phyloP scores from a whole-genome alignment of 2,888 invertebrate species.

The Lasius platythorax region DNA sequence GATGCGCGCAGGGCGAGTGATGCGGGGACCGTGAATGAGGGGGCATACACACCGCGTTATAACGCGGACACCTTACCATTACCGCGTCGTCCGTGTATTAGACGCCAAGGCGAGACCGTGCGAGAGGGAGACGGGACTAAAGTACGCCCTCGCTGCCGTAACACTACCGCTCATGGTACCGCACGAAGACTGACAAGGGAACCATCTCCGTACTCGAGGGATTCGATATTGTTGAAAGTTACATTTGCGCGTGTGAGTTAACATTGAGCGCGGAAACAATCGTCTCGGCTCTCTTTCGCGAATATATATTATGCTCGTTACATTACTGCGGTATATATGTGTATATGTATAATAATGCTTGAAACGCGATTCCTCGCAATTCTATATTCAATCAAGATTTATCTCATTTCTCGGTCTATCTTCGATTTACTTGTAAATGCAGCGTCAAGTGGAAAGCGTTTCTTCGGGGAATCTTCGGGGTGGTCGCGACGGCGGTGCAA shows the following conservation, averaged over 20 bases:
- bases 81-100: slow-evolving; percentile 76
- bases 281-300: background rate
- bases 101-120: slow-evolving; percentile 53
- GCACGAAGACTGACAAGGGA: slow-evolving; percentile 14
- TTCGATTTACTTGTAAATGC: background rate
- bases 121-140: slow-evolving; percentile 45
- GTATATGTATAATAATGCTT: background rate
- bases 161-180: slow-evolving; percentile 2
- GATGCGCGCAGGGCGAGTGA: slow-evolving; percentile 52
- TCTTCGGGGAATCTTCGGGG: background rate
- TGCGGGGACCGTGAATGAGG: slow-evolving; percentile 56
- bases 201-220: slow-evolving; percentile 8
- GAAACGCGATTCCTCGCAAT: background rate
- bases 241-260: slow-evolving; percentile 4
- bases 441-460: background rate
- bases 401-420: background rate
- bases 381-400: background rate
- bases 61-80: slow-evolving; percentile 81
- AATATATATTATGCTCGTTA: background rate
- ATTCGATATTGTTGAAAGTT: slow-evolving; percentile 23
- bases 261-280: background rate
- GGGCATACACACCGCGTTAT: slow-evolving; percentile 61
- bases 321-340: background rate
- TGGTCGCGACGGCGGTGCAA: slow-evolving; percentile 34
- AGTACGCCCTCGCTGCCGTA: slow-evolving; percentile 62